A percentile compares a stretch with the other conserved stretches of the same genome.
Evolutionary conservation across 1,140 invertebrate genomes (phyloP).

Genomic region (Leptinotarsa defecta): DNA sequence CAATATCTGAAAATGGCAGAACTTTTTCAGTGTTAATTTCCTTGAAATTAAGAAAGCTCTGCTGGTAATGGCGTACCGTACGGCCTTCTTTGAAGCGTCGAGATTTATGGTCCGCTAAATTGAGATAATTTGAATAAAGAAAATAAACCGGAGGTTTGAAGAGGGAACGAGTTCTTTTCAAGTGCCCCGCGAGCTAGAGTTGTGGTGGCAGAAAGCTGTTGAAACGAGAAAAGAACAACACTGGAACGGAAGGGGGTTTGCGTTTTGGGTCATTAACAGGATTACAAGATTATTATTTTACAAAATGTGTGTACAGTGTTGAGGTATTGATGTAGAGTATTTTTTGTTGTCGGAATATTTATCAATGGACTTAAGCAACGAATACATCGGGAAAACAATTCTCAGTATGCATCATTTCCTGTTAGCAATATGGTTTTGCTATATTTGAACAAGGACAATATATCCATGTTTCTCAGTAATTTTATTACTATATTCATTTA

Average conservation of each 20-base stretch:
- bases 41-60: slow-evolving; percentile 12
- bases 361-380: no score
- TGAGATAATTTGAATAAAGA: slow-evolving; percentile 41
- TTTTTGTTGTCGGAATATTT: no score
- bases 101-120: slow-evolving; percentile 42
- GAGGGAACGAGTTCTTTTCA: slow-evolving; percentile 11
- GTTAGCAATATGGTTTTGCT: no score
- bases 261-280: neutral
- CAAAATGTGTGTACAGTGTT: no score
- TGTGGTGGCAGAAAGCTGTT: slow-evolving; percentile 9
- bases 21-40: slow-evolving; percentile 5
- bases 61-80: neutral
- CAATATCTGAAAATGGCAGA: neutral
- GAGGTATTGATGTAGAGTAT: no score
- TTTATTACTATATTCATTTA: no score
- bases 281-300: no score
- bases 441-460: no score
- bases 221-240: neutral
- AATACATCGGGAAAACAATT: no score
- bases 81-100: slow-evolving; percentile 11
- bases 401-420: no score
- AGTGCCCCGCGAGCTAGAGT: neutral
- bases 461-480: no score
- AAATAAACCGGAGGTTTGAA: slow-evolving; percentile 6
- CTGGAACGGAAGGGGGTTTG: neutral